Evolutionary conservation across 2,797 vertebrate genomes (phyloP), one percentile per base, ranked within the genome.

Genomic region (Tenualosa ilisha): DNA sequence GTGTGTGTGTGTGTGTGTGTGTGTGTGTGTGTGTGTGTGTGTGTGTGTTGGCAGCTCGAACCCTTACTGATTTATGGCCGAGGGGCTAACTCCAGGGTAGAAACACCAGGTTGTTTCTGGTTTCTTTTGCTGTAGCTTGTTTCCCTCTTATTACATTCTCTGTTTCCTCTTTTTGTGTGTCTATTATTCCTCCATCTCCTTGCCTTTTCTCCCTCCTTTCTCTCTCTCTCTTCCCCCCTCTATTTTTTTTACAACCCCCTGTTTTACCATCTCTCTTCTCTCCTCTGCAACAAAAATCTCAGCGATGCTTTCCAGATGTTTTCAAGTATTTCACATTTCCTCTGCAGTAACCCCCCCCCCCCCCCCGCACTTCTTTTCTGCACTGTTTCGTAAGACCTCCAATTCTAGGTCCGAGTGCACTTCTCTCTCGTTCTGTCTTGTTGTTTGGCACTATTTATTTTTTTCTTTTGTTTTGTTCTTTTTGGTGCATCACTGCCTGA

Each of bases 221-320:
- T 54, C 49, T 51, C 81, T 40, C 59, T 81, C 6, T 81, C 17
- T 24, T 2, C 40, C 40, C 22, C 51, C 51, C 12, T 11, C 13
- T 53, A 3, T 53, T 15, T 53, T 15, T 53, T 53, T 53, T 53
- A 53, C 51, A 53, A 12, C 59, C 59, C 49, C 22, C n/a, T 22
- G 49, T 9, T 13, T 24, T 43, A 40, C 65, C 63, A 65, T 81
- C 82, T 51, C n/a, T 83, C 83, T 63, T 53, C 68, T 59, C 79
- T 56, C 59, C 63, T 15, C 46, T 82, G 37, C 12, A 68, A 85
- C 83, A 68, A 20, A 75, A 75, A 43, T 75, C 68, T 75, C 31
- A 75, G 37, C 37, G 84, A 86, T 54, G 72, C 13, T 24, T 31
- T 65, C 83, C 59, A 81, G 26, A 84, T 84, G 83, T 86, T 61